phyloP scores from a whole-genome alignment of 2,113 vertebrate species.

The Ciconia boyciana region DNA sequence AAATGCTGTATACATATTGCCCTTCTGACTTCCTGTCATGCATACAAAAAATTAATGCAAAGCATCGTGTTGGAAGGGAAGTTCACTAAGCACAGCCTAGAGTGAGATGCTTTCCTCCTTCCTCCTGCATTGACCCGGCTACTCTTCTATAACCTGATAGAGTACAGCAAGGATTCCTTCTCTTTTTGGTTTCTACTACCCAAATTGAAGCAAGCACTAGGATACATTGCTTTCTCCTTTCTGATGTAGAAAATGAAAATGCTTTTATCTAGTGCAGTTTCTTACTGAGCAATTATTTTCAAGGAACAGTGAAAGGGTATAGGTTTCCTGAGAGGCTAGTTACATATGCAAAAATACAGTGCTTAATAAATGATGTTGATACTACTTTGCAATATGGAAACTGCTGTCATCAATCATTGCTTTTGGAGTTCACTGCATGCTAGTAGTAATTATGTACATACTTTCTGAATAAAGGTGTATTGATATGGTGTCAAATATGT shows the following conservation, averaged over 20 bases:
- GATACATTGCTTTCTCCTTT: not conserved
- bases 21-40: not conserved
- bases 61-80: not conserved
- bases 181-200: not conserved
- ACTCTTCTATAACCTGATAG: not conserved
- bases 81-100: not conserved
- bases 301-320: not conserved
- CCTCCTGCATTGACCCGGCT: not conserved
- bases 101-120: not conserved
- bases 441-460: not conserved
- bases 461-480: not conserved
- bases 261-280: not conserved
- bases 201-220: not conserved
- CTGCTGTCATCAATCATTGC: not conserved
- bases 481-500: slow-evolving; percentile 35
- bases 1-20: not conserved
- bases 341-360: not conserved
- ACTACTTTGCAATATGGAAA: not conserved
- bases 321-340: not conserved
- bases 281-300: not conserved
- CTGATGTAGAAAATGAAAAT: not conserved
- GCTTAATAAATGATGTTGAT: not conserved
- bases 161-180: not conserved
- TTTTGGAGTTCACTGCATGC: not conserved
- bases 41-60: not conserved